These are phyloP conservation scores for Himalopsyche tibetana DNA, from an alignment of 2,888 invertebrate genomes.

Conservation along the genomic window DNA sequence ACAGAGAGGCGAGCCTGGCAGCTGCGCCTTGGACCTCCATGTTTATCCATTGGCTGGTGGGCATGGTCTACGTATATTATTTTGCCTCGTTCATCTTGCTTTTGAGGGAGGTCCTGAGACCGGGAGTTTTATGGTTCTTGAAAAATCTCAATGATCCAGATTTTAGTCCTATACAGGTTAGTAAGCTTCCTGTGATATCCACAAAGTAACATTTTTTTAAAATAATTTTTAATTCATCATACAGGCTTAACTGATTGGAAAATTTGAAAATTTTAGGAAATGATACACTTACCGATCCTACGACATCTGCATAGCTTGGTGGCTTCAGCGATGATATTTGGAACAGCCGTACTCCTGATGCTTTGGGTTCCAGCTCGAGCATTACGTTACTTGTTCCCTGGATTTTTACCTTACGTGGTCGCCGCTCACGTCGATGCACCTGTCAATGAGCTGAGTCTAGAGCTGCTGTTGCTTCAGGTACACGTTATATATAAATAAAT, in stretches of 20 bases:
- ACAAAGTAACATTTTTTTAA: background rate
- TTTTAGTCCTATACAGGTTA: slow-evolving; percentile 97
- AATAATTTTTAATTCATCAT: background rate
- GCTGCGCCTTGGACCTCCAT: slow-evolving; percentile 97
- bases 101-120: slow-evolving; percentile 94
- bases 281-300: slow-evolving; percentile 97
- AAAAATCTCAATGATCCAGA: slow-evolving; percentile 99
- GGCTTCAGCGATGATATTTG: slow-evolving; percentile 96
- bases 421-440: slow-evolving; percentile 89
- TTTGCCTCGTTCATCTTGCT: slow-evolving; percentile 97
- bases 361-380: slow-evolving; percentile 95
- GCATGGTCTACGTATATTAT: slow-evolving; percentile 99
- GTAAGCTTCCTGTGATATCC: background rate
- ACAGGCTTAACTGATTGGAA: no score
- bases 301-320: slow-evolving; percentile 93
- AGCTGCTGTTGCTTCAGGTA: slow-evolving; percentile 91
- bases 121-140: slow-evolving; percentile 98
- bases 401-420: slow-evolving; percentile 96
- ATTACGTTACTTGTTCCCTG: slow-evolving; percentile 87
- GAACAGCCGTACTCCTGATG: slow-evolving; percentile 96
- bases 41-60: slow-evolving; percentile 99
- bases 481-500: slow-evolving; percentile 8
- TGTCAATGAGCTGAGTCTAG: slow-evolving; percentile 95
- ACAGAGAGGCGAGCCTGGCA: slow-evolving; percentile 91
- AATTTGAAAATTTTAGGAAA: slow-evolving; percentile 80